Evolutionary conservation across 2,888 invertebrate species (phyloP).

Genomic region (Tanypteryx hageni): DNA sequence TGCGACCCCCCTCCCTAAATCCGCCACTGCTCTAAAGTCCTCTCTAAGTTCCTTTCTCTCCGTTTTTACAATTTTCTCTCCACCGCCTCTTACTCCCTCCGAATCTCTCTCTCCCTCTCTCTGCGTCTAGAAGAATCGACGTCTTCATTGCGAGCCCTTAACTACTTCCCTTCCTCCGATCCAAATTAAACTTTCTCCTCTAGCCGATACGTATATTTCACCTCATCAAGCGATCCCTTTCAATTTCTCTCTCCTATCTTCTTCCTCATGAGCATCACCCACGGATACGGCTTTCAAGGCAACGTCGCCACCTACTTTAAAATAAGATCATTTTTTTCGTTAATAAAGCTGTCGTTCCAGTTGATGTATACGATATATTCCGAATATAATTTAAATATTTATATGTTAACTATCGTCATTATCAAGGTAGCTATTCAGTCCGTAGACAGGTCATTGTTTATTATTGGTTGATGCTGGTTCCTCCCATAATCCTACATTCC

Average conservation of each 20-base stretch:
- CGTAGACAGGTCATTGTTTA: too few relatives aligned
- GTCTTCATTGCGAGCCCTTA: too few relatives aligned
- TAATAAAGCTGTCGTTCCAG: neutral
- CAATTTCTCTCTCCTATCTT: neutral
- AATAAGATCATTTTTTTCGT: neutral
- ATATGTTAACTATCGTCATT: too few relatives aligned
- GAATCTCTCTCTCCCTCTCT: too few relatives aligned
- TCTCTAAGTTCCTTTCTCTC: too few relatives aligned
- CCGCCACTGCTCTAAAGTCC: too few relatives aligned
- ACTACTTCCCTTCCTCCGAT: neutral
- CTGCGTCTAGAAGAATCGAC: too few relatives aligned
- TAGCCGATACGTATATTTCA: neutral
- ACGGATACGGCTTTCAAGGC: neutral
- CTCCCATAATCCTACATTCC: too few relatives aligned
- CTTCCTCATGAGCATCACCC: neutral
- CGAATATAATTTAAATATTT: too few relatives aligned
- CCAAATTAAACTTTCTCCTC: slow-evolving; percentile 28
- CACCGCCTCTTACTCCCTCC: neutral
- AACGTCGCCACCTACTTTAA: neutral
- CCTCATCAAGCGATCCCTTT: neutral
- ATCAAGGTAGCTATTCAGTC: too few relatives aligned
- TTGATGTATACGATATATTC: neutral
- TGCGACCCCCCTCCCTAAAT: too few relatives aligned
- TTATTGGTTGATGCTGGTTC: too few relatives aligned
- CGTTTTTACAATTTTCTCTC: neutral